These are phyloP conservation scores for Latrodectus hesperus DNA, from an alignment of 2,888 invertebrate species.

Conservation along the genomic window DNA sequence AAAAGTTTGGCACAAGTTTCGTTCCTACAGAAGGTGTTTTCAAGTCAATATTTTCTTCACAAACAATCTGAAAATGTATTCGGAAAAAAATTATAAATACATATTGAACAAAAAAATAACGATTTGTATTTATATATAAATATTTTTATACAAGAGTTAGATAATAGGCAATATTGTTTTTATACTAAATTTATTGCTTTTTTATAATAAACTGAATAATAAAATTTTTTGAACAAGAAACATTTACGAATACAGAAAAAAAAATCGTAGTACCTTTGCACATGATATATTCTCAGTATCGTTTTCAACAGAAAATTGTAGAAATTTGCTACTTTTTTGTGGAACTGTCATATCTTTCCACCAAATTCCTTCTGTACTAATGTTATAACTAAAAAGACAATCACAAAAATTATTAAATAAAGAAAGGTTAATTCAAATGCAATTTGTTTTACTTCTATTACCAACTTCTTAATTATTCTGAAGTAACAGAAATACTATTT, in stretches of 20 bases:
- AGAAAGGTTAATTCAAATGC: not conserved
- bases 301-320: slow-evolving; percentile 82
- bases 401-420: not conserved
- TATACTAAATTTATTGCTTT: not conserved
- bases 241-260: not conserved
- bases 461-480: too few relatives aligned
- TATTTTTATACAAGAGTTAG: not conserved
- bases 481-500: too few relatives aligned
- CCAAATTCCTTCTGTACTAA: slow-evolving; percentile 84
- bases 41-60: slow-evolving; percentile 77
- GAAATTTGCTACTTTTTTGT: slow-evolving; percentile 81
- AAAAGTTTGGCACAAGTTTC: slow-evolving; percentile 82
- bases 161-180: not conserved
- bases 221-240: not conserved
- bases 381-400: slow-evolving; percentile 80
- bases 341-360: slow-evolving; percentile 85
- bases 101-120: not conserved
- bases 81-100: not conserved
- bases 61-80: slow-evolving; percentile 73
- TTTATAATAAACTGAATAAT: too few relatives aligned
- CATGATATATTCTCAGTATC: slow-evolving; percentile 80
- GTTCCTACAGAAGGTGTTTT: slow-evolving; percentile 70
- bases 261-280: slow-evolving; percentile 78
- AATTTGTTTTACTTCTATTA: not conserved
- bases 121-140: not conserved